These are phyloP conservation scores for Lamellibrachia columna DNA, from an alignment of 2,888 invertebrate species.

Conservation along the genomic window DNA sequence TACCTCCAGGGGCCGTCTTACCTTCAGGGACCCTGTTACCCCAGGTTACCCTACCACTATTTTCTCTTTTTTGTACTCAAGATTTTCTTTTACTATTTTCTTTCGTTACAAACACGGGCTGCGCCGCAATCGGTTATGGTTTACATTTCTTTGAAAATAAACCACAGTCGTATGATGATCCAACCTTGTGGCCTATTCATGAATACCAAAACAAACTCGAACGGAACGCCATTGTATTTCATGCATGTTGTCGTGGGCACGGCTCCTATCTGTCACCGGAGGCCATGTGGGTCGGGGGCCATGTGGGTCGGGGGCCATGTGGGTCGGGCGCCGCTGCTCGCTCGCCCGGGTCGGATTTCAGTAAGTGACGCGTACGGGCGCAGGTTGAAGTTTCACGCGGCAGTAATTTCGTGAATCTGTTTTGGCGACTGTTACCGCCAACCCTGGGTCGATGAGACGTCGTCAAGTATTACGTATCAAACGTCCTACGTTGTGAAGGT, in stretches of 20 bases:
- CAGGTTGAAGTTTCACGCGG: conserved; percentile 2
- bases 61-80: too few species aligned
- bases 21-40: too few species aligned
- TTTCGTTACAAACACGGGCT: not conserved
- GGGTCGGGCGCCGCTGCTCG: not conserved
- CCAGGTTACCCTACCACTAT: too few species aligned
- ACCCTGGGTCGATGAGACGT: not conserved
- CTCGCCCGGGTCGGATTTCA: not conserved
- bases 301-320: not conserved
- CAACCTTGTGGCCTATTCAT: not conserved
- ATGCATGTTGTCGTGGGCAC: not conserved
- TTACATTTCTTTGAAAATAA: not conserved
- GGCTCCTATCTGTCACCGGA: not conserved
- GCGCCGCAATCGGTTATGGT: not conserved
- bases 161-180: not conserved
- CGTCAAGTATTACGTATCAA: not conserved
- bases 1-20: too few species aligned
- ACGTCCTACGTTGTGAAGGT: not conserved
- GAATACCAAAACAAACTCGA: not conserved
- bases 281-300: not conserved
- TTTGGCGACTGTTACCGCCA: not conserved
- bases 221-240: not conserved
- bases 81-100: not conserved
- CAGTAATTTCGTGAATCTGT: not conserved
- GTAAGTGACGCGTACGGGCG: not conserved